Percentiles rank a stretch among this genome's conserved stretches.
Evolutionary conservation across 30 jellyfish, hydroid and myxozoan species (phyloP).

Genomic region (Turritopsis rubra): DNA sequence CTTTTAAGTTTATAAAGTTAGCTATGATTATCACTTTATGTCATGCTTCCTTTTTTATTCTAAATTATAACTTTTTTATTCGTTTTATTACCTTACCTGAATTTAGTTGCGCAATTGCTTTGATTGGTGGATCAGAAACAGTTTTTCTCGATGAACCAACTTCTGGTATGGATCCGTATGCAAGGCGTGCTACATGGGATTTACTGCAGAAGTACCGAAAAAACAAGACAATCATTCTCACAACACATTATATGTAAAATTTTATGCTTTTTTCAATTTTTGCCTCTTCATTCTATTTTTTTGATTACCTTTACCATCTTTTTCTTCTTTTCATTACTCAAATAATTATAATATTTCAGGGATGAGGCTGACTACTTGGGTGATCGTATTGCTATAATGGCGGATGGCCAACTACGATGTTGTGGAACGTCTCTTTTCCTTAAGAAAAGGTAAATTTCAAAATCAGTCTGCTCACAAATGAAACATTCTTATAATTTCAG

Average conservation of each 20-base stretch:
- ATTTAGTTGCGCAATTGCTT: conserved; percentile 94
- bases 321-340: background rate
- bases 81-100: background rate
- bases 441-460: conserved; percentile 55
- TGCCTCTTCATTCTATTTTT: too few species aligned
- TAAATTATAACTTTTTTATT: background rate
- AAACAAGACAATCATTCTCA: conserved; percentile 65
- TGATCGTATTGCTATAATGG: conserved; percentile 95
- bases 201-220: conserved; percentile 71
- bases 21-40: too few species aligned
- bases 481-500: too few species aligned
- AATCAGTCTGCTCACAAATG: too few species aligned
- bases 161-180: conserved; percentile 97
- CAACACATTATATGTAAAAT: conserved; percentile 94
- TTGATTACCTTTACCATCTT: background rate
- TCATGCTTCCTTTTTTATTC: background rate
- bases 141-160: conserved; percentile 98
- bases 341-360: conserved; percentile 45
- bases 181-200: conserved; percentile 96
- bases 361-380: conserved; percentile 99
- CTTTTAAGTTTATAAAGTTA: background rate
- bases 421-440: conserved; percentile 91
- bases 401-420: conserved; percentile 87
- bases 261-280: background rate
- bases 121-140: conserved; percentile 91